Conservation (phyloP, 2,797 vertebrate genomes). For the Takifugu ocellatus region DNA sequence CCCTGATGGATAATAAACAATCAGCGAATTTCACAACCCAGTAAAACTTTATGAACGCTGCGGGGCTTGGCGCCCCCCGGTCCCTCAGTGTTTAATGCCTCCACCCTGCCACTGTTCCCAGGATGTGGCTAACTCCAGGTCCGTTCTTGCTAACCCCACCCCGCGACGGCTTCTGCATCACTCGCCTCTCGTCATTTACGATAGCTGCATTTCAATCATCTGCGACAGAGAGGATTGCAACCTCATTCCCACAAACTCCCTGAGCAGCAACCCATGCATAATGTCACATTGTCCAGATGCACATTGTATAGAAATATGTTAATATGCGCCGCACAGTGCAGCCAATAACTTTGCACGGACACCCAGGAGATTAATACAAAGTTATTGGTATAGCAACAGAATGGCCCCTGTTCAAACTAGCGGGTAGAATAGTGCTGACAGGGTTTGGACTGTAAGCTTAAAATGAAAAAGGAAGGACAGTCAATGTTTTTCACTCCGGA, state of each 20-base stretch:
- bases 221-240: conserved; percentile 17
- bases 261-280: conserved; percentile 39
- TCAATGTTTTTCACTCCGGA: too few species aligned
- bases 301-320: conserved; percentile 27
- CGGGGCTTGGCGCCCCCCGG: conserved; percentile 12
- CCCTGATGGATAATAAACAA: conserved; percentile 58
- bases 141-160: too few species aligned
- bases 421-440: too few species aligned
- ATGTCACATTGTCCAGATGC: conserved; percentile 27
- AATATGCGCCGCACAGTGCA: conserved; percentile 30
- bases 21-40: conserved; percentile 51
- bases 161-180: neutral
- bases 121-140: neutral
- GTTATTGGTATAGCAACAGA: conserved; percentile 52
- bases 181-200: neutral
- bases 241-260: conserved; percentile 43
- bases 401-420: conserved; percentile 43
- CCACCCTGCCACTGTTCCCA: neutral
- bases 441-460: neutral
- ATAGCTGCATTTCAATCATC: conserved; percentile 32
- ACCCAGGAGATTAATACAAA: conserved; percentile 36
- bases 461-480: too few species aligned
- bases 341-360: conserved; percentile 24
- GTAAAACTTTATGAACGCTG: conserved; percentile 52
- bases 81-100: conserved; percentile 27